Conservation (phyloP, 1,140 invertebrate species). For the Drosophila sproati region DNA sequence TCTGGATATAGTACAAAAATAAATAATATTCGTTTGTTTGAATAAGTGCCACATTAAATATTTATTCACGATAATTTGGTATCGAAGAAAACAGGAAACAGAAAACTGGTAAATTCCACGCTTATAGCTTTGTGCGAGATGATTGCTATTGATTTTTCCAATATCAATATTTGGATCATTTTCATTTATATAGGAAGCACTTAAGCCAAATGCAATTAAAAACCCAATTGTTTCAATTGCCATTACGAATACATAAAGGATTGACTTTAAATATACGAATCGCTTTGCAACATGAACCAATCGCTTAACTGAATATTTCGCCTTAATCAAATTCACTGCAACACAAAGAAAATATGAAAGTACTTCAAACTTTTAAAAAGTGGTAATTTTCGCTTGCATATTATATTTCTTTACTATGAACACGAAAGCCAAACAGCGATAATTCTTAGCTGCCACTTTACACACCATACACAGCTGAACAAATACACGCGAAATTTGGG, state of each 20-base stretch:
- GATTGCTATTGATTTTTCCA: too few relatives aligned
- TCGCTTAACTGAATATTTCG: background rate
- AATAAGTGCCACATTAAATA: slow-evolving; percentile 50
- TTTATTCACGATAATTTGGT: slow-evolving; percentile 59
- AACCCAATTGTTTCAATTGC: background rate
- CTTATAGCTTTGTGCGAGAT: background rate
- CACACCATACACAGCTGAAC: background rate
- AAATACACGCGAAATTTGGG: background rate
- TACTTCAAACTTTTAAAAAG: background rate
- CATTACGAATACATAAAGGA: background rate
- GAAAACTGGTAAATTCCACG: background rate
- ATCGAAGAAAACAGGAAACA: background rate
- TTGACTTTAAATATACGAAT: background rate
- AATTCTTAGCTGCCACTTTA: background rate
- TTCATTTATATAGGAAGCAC: background rate
- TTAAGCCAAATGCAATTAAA: background rate
- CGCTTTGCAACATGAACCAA: background rate
- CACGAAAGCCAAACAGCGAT: background rate
- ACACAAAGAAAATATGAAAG: background rate
- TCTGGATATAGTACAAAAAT: too few relatives aligned
- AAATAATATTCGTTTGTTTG: too few relatives aligned
- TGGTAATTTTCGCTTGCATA: background rate
- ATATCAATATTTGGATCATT: too few relatives aligned
- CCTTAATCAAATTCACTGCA: background rate
- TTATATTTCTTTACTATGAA: background rate